Evolutionary conservation across 2,113 vertebrate genomes (phyloP).

Genomic region (Theristicus caerulescens): DNA sequence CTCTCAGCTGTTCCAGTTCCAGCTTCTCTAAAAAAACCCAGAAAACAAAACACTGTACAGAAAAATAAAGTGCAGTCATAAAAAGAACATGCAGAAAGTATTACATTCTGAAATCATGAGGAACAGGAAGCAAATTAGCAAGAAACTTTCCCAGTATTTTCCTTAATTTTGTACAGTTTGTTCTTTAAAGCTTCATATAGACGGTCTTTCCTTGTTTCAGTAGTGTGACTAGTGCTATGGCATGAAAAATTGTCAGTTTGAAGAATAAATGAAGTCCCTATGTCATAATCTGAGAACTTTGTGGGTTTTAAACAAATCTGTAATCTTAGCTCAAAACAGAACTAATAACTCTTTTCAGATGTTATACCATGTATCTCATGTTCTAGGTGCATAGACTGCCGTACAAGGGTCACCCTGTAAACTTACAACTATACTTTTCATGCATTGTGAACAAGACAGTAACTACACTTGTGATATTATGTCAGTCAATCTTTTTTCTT

Average conservation of each 20-base stretch:
- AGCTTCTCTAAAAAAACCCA: not conserved
- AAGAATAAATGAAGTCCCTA: not conserved
- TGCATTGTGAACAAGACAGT: not conserved
- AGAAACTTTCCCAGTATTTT: not conserved
- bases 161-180: not conserved
- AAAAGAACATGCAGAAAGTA: not conserved
- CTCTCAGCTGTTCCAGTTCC: not conserved
- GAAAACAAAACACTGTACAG: not conserved
- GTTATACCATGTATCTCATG: not conserved
- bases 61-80: not conserved
- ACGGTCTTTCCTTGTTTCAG: not conserved
- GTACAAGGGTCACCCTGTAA: not conserved
- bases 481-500: not conserved
- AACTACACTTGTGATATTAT: too few relatives aligned
- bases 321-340: not conserved
- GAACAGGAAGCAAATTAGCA: not conserved
- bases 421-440: too few relatives aligned
- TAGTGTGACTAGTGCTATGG: not conserved
- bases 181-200: not conserved
- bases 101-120: not conserved
- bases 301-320: not conserved
- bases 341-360: not conserved
- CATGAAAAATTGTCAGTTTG: not conserved
- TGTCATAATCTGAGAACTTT: not conserved
- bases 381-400: too few relatives aligned